Evolutionary conservation across 1,140 invertebrate genomes (phyloP).

Genomic region (Luehdorfia chinensis): DNA sequence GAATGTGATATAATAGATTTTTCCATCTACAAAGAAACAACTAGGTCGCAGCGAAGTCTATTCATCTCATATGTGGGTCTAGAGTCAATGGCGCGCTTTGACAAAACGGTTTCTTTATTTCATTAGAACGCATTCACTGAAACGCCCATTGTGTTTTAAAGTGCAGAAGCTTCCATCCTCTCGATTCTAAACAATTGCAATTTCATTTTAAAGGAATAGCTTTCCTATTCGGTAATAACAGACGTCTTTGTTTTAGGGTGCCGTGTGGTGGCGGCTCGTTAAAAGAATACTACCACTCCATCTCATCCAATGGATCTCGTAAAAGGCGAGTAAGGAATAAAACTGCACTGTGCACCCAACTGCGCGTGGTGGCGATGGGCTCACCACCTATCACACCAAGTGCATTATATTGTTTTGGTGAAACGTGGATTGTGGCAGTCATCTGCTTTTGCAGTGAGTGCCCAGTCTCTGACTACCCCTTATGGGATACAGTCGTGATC

Average conservation of each 20-base stretch:
- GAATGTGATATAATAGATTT: constrained; percentile 14
- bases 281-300: too few species aligned
- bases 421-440: too few species aligned
- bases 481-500: too few species aligned
- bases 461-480: too few species aligned
- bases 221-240: constrained; percentile 13
- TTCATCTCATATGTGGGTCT: constrained; percentile 37
- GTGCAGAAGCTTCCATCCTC: constrained; percentile 20
- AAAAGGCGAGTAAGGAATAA: too few species aligned
- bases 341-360: too few species aligned
- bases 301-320: too few species aligned
- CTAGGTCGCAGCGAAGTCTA: constrained; percentile 14
- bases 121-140: constrained; percentile 40
- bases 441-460: too few species aligned
- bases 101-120: constrained; percentile 51
- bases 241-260: background rate
- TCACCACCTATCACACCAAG: too few species aligned
- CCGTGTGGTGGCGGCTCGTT: too few species aligned
- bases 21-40: constrained; percentile 17
- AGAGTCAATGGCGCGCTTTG: constrained; percentile 28
- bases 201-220: constrained; percentile 25
- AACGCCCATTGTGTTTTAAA: constrained; percentile 25
- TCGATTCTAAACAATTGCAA: constrained; percentile 33
- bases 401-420: too few species aligned
- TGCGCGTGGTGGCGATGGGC: too few species aligned